These are phyloP conservation scores for Phalanger gymnotis DNA, from an alignment of 2,797 vertebrate species.

Conservation along the genomic window DNA sequence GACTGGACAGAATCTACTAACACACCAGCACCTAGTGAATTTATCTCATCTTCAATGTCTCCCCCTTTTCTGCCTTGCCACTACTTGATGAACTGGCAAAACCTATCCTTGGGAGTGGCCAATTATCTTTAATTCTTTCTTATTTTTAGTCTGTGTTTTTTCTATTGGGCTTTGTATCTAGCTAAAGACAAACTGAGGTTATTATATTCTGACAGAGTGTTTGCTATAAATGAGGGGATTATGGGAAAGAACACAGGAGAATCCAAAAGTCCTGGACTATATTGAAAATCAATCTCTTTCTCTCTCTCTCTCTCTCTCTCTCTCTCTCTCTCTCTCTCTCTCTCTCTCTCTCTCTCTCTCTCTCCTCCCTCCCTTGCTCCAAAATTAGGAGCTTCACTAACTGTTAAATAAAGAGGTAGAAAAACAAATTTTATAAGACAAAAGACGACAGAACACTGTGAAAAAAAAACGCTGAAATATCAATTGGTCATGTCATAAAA, in stretches of 20 bases:
- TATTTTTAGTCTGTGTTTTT: background rate
- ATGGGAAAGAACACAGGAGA: background rate
- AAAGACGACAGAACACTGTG: slow-evolving; percentile 26
- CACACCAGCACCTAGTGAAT: background rate
- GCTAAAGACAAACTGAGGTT: background rate
- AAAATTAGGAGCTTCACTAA: background rate
- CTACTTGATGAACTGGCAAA: background rate
- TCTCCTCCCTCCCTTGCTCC: no score
- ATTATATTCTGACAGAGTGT: background rate
- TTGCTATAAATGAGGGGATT: background rate
- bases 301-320: no score
- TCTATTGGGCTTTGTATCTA: background rate
- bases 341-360: no score
- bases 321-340: no score
- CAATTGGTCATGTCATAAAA: slow-evolving; percentile 46
- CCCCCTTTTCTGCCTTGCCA: background rate
- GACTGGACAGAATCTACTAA: background rate
- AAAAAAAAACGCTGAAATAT: slow-evolving; percentile 33
- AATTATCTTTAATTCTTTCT: background rate
- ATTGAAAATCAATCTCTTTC: background rate
- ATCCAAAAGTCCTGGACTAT: background rate
- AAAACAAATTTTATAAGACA: slow-evolving; percentile 54
- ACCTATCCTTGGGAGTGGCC: background rate
- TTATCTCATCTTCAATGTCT: background rate
- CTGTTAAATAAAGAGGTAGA: slow-evolving; percentile 29